Evolutionary conservation across 1,140 invertebrate genomes (phyloP).

Genomic region (Pachypsylla venusta): DNA sequence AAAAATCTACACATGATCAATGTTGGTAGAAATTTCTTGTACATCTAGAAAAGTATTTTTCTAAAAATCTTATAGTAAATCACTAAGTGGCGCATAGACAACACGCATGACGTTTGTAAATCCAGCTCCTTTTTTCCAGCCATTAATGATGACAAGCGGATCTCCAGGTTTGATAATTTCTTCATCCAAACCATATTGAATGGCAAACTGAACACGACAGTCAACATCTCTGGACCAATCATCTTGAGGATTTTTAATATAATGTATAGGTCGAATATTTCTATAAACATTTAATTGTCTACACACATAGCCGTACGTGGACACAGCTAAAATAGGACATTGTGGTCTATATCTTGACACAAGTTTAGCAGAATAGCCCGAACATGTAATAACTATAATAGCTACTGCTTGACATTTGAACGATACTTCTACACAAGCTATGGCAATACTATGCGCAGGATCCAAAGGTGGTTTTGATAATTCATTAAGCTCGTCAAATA

Average conservation of each 20-base stretch:
- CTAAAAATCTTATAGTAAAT: no score
- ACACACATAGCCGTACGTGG: constrained; percentile 70
- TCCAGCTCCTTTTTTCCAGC: constrained; percentile 56
- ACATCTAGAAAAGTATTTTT: no score
- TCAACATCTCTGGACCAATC: constrained; percentile 57
- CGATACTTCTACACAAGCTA: constrained; percentile 91
- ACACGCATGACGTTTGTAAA: constrained; percentile 66
- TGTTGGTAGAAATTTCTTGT: constrained; percentile 96
- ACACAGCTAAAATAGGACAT: constrained; percentile 94
- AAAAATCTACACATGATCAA: constrained; percentile 96
- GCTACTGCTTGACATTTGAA: constrained; percentile 80
- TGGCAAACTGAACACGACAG: constrained; percentile 46
- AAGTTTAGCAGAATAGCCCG: constrained; percentile 79
- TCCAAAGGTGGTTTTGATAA: constrained; percentile 64
- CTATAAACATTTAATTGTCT: constrained; percentile 87
- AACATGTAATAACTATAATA: constrained; percentile 92
- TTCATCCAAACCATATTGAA: constrained; percentile 43
- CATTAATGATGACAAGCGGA: constrained; percentile 52
- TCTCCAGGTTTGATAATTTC: constrained; percentile 51
- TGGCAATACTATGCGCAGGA: constrained; percentile 80
- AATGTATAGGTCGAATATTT: constrained; percentile 74
- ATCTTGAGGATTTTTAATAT: constrained; percentile 24
- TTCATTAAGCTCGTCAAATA: constrained; percentile 65
- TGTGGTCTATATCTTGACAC: constrained; percentile 88
- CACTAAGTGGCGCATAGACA: constrained; percentile 39